phyloP scores from a whole-genome alignment of 2,113 vertebrate genomes.

The Sylvia atricapilla region DNA sequence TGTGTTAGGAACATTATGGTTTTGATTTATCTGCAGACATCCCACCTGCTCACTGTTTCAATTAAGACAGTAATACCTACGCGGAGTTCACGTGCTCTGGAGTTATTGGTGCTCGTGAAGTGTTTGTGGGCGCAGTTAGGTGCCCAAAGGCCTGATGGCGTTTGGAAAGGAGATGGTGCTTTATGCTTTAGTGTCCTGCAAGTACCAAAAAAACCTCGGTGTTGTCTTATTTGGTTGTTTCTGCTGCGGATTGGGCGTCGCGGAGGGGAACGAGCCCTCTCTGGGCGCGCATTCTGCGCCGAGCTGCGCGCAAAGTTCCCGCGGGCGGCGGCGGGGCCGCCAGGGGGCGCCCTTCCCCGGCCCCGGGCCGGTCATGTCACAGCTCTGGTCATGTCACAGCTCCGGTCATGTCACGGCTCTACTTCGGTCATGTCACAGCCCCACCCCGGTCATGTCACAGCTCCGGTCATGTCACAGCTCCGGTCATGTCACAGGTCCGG shows the following conservation, averaged over 20 bases:
- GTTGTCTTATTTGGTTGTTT: not conserved
- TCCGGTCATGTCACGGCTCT: not conserved
- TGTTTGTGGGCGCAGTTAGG: not conserved
- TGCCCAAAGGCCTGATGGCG: not conserved
- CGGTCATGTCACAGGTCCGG: not conserved
- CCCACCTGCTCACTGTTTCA: not conserved
- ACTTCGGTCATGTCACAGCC: accelerated
- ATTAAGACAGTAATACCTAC: not conserved
- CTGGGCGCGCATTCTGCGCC: not conserved
- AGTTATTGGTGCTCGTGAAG: not conserved
- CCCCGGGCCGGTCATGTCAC: not conserved
- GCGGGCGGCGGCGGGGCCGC: not conserved
- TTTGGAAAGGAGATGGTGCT: not conserved
- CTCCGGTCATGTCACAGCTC: too few species aligned
- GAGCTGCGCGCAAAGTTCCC: not conserved
- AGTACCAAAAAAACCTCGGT: accelerated
- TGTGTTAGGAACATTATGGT: not conserved
- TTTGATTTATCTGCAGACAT: not conserved
- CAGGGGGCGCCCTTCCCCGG: not conserved
- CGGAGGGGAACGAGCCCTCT: not conserved
- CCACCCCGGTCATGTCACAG: too few species aligned
- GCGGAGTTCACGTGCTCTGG: not conserved
- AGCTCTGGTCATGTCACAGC: not conserved
- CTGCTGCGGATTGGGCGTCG: not conserved
- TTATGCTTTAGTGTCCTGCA: not conserved